Percentiles rank a stretch among this genome's conserved stretches.
Conservation (phyloP, 2,888 invertebrate genomes). For the Dysmachus trigonus region DNA sequence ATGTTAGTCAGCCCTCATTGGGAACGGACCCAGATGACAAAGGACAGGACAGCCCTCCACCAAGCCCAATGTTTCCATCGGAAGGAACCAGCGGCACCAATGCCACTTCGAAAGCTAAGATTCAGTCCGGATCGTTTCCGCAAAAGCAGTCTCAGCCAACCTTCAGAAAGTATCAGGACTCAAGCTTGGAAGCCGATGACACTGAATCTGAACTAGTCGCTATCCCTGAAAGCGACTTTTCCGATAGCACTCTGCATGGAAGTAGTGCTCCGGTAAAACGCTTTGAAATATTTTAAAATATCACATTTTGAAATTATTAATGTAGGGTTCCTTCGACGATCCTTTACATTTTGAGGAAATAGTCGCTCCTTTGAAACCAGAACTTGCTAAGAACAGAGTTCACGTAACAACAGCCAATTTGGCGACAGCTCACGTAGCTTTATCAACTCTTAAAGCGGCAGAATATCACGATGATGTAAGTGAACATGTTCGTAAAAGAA, state of each 20-base stretch:
- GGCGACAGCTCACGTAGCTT: constrained; percentile 52
- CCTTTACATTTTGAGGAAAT: constrained; percentile 70
- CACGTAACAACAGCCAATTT: constrained; percentile 52
- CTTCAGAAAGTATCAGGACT: constrained; percentile 66
- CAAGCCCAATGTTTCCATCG: constrained; percentile 71
- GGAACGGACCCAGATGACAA: constrained; percentile 74
- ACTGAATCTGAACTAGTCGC: constrained; percentile 89
- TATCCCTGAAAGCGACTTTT: constrained; percentile 89
- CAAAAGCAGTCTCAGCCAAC: constrained; percentile 69
- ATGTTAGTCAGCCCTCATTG: constrained; percentile 79
- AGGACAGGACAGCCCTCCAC: constrained; percentile 67
- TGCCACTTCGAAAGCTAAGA: constrained; percentile 64
- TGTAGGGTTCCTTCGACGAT: constrained; percentile 75
- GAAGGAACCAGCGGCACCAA: constrained; percentile 66
- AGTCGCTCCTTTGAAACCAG: constrained; percentile 63
- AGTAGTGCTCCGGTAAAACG: constrained; percentile 72
- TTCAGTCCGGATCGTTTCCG: constrained; percentile 70
- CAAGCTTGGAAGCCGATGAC: constrained; percentile 79
- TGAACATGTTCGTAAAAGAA: not conserved
- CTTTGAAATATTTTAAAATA: not conserved
- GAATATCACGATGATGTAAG: constrained; percentile 59
- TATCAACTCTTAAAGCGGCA: constrained; percentile 53
- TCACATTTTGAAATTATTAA: not conserved
- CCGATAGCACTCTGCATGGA: constrained; percentile 84
- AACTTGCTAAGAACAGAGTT: constrained; percentile 53